Evolutionary conservation across 2,888 invertebrate genomes (phyloP).

Genomic region (Tinea pellionella): DNA sequence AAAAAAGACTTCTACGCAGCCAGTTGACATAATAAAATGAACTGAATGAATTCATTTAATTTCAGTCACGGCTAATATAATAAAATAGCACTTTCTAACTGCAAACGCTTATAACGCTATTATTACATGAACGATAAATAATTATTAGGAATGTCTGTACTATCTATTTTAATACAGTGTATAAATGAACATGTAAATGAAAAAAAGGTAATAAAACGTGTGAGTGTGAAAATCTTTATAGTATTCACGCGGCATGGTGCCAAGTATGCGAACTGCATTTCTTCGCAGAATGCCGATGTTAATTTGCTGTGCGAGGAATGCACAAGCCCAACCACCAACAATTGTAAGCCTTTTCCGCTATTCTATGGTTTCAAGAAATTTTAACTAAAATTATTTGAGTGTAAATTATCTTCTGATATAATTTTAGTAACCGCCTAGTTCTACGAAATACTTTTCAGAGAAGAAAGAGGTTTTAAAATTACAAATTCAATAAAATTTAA

Average conservation of each 20-base stretch:
- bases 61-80: no score
- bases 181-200: not conserved
- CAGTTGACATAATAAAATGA: no score
- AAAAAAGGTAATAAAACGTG: not conserved
- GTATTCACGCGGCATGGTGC: conserved; percentile 4
- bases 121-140: no score
- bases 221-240: not conserved
- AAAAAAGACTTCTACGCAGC: no score
- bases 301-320: conserved; percentile 1
- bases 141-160: no score
- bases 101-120: no score
- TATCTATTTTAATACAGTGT: not conserved
- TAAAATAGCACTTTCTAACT: no score
- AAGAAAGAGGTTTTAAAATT: not conserved
- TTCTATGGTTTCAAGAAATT: not conserved
- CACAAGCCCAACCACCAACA: conserved; percentile 2
- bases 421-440: no score
- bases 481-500: not conserved
- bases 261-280: conserved; percentile 5
- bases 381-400: no score
- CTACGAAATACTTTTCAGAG: no score
- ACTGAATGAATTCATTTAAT: no score
- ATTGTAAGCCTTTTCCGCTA: not conserved
- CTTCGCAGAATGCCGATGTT: conserved; percentile 4
- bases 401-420: no score